Conservation (phyloP, 2,888 invertebrate genomes). For the Acanthosepion pharaonis region DNA sequence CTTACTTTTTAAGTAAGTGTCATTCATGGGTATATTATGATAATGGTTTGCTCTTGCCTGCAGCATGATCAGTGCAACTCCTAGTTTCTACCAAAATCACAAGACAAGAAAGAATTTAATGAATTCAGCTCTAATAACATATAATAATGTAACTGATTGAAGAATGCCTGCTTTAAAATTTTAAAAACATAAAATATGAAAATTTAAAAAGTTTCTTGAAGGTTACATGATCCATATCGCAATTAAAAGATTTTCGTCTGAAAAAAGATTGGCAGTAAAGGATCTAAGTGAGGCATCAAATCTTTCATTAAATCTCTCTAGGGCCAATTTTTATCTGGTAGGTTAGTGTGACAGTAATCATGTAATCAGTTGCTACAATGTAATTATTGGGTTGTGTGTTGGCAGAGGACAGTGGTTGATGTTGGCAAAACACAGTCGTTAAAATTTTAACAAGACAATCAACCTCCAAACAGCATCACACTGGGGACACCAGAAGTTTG, state of each 20-base stretch:
- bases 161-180: no score
- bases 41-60: no score
- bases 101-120: no score
- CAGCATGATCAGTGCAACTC: no score
- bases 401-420: conserved; percentile 11
- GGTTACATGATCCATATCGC: neutral
- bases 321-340: neutral
- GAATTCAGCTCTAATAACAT: no score
- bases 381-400: conserved; percentile 17
- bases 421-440: conserved; percentile 13
- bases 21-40: no score
- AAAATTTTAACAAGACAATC: conserved; percentile 33
- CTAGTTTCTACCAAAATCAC: no score
- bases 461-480: neutral
- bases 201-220: neutral
- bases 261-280: neutral
- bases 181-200: neutral
- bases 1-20: no score
- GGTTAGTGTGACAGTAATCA: conserved; percentile 9
- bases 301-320: conserved; percentile 18
- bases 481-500: neutral
- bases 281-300: neutral
- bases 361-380: conserved; percentile 13
- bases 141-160: no score
- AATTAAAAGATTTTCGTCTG: neutral